Evolutionary conservation across 2,888 invertebrate species (phyloP).

Genomic region (Hetaerina titia): DNA sequence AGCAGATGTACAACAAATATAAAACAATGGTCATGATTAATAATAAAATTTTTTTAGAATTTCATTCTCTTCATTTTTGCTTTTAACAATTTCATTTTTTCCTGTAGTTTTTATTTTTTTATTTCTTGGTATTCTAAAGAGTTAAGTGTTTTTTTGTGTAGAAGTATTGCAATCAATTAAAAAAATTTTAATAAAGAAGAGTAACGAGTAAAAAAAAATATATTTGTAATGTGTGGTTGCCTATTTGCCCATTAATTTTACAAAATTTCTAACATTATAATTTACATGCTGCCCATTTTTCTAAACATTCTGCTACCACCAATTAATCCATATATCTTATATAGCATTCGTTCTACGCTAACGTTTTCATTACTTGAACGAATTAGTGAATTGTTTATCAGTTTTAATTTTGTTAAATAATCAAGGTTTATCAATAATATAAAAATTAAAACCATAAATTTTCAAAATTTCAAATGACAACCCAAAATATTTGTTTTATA

Average conservation of each 20-base stretch:
- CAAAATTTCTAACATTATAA: background rate
- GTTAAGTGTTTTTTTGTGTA: background rate
- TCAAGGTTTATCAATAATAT: too few relatives aligned
- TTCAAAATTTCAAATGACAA: too few relatives aligned
- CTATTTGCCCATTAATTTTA: background rate
- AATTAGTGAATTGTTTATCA: too few relatives aligned
- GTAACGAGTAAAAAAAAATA: background rate
- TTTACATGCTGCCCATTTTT: too few relatives aligned
- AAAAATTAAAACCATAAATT: too few relatives aligned
- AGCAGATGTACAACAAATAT: background rate
- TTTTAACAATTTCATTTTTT: background rate
- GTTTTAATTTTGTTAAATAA: too few relatives aligned
- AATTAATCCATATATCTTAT: too few relatives aligned
- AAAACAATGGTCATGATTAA: background rate
- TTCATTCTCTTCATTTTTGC: background rate
- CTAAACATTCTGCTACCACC: too few relatives aligned
- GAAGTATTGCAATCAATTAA: background rate
- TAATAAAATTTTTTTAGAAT: background rate
- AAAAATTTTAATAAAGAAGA: background rate
- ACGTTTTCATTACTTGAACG: too few relatives aligned
- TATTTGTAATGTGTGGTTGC: background rate
- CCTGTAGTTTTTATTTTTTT: background rate
- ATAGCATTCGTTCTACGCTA: too few relatives aligned
- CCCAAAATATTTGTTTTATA: background rate
- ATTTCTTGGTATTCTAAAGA: background rate